These are phyloP conservation scores for Pseudorectes ferrugineus DNA, from an alignment of 2,113 vertebrate species.

Conservation along the genomic window DNA sequence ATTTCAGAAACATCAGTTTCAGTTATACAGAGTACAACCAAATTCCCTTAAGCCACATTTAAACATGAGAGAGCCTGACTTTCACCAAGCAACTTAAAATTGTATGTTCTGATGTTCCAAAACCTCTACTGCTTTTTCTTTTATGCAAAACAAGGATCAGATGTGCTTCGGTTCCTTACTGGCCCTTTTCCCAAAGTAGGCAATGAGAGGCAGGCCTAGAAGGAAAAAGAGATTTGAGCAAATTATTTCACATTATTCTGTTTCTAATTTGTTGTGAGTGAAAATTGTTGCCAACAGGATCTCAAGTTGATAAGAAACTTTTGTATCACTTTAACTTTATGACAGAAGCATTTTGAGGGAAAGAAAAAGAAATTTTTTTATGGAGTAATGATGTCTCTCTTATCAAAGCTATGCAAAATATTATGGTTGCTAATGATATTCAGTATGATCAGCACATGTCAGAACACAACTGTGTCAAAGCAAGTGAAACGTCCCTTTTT, in stretches of 20 bases:
- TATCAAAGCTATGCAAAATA: not conserved
- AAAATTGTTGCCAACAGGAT: not conserved
- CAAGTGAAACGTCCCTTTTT: not conserved
- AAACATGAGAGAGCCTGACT: not conserved
- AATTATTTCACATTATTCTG: not conserved
- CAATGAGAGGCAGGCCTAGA: not conserved
- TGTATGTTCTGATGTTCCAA: not conserved
- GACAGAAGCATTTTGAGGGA: not conserved
- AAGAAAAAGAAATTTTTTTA: not conserved
- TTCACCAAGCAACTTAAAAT: not conserved
- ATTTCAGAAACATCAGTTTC: not conserved
- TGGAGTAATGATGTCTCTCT: not conserved
- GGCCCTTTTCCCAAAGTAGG: not conserved
- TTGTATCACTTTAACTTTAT: not conserved
- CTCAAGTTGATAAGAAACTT: not conserved
- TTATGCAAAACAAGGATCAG: not conserved
- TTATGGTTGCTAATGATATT: not conserved
- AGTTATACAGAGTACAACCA: not conserved
- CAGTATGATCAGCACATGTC: not conserved
- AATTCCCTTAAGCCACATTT: conserved; percentile 14
- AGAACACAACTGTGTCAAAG: not conserved
- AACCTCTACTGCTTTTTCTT: not conserved
- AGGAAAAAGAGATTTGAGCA: not conserved
- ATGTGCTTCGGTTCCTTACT: not conserved
- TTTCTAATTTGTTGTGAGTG: not conserved